Conservation (phyloP, 2,888 invertebrate genomes). For the Hecatera dysodea region DNA sequence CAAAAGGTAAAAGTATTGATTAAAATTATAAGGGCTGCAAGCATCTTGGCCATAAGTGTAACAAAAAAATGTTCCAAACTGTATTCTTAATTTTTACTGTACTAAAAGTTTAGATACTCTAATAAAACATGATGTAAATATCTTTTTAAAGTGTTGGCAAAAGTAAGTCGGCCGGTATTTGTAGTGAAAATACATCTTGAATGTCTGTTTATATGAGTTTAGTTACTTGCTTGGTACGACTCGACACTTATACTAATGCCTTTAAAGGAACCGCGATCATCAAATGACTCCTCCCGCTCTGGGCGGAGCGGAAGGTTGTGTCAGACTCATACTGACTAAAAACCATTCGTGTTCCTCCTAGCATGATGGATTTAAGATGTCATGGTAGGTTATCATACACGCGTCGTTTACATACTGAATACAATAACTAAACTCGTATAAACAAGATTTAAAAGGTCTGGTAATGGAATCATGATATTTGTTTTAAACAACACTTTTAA, state of each 20-base stretch:
- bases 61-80: neutral
- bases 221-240: neutral
- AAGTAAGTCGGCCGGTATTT: constrained; percentile 21
- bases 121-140: constrained; percentile 16
- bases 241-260: neutral
- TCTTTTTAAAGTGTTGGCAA: constrained; percentile 12
- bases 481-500: neutral
- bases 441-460: neutral
- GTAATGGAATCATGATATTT: neutral
- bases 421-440: neutral
- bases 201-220: neutral
- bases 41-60: no score
- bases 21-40: no score
- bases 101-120: constrained; percentile 19
- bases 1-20: no score
- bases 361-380: no score
- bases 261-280: no score
- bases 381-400: no score
- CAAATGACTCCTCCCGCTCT: no score
- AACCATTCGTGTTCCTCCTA: no score
- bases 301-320: no score
- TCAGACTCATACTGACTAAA: no score
- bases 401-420: no score
- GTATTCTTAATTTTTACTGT: constrained; percentile 9
- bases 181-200: constrained; percentile 19